Evolutionary conservation across 2,888 invertebrate genomes (phyloP), one percentile per base, ranked within the genome.

Genomic region (Scaptodrosophila latifasciaeformis): DNA sequence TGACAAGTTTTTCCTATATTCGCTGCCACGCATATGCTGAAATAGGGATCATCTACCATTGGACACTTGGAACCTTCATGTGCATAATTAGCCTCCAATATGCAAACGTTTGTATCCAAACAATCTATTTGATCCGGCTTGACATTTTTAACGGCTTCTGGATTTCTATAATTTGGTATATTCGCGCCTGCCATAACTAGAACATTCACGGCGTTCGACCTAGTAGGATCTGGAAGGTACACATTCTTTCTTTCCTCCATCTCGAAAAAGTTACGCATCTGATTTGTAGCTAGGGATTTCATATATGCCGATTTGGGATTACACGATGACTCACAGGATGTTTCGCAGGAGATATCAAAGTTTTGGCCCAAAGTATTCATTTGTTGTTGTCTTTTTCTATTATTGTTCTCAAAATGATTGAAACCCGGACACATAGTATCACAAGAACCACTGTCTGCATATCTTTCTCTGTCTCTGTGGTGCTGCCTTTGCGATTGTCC

Each of bases 11-110:
- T 48, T 5, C 37, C 42, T 2, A 44, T 30, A 5, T 44, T 59
- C 1, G 48, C 3, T 1, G 62, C 17, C 1, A 51, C 59, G 31
- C 58, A 71, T 1, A 70, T 35, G 6, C 60, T 45, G 42, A 47
- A 68, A 6, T 43, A 50, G 18, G 60, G 65, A 34, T 43, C 30
- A 43, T 79, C 72, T 1, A 58, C 31, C 2, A 68, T 57, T 1
- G 50, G 49, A 13, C 68, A 75, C 5, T 29, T 19, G 0, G 55
- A 58, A 1, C 39, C 24, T 39, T 79, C 76, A 3, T 55, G 35
- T 0, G 62, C 47, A 24, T 68, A 50, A 15, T 63, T 62, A 3
- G 72, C 65, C 13, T 76, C 57, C n/a, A 61, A 39, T 2, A 76
- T 65, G 27, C 62, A 42, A 5, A 79, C 62, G 19, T 67, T 57